Percentiles rank a stretch among this genome's conserved stretches.
These are phyloP conservation scores for Idaea dimidiata DNA, from an alignment of 2,888 invertebrate species.

Conservation along the genomic window DNA sequence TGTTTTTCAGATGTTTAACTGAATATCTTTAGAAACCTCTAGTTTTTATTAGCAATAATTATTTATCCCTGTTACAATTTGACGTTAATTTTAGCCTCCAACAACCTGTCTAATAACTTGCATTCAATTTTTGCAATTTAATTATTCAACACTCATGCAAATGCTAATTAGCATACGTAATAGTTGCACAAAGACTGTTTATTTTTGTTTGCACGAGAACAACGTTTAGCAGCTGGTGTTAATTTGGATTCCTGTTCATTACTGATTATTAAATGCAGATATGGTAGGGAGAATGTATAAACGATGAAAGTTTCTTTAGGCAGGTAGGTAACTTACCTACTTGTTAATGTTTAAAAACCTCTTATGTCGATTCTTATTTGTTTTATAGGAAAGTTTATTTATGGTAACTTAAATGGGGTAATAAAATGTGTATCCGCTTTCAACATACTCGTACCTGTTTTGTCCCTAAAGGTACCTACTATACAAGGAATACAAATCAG, in stretches of 20 bases:
- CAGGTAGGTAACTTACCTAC: background rate
- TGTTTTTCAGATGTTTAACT: no score
- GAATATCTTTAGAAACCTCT: no score
- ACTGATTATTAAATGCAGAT: slow-evolving; percentile 3
- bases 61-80: no score
- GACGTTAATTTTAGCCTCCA: slow-evolving; percentile 36
- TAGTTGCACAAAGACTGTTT: slow-evolving; percentile 15
- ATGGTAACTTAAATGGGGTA: background rate
- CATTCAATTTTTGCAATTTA: slow-evolving; percentile 42
- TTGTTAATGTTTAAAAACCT: background rate
- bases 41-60: no score
- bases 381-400: background rate
- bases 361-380: background rate
- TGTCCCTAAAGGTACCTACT: background rate
- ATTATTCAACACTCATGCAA: slow-evolving; percentile 31
- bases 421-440: background rate
- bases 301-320: background rate
- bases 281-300: background rate
- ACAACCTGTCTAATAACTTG: slow-evolving; percentile 40
- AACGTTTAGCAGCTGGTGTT: slow-evolving; percentile 11
- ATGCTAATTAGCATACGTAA: slow-evolving; percentile 32
- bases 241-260: slow-evolving; percentile 8
- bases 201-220: slow-evolving; percentile 16
- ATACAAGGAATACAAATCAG: background rate
- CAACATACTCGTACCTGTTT: background rate